phyloP scores from a whole-genome alignment of 2,113 vertebrate genomes.

The Zosterops pallidus region DNA sequence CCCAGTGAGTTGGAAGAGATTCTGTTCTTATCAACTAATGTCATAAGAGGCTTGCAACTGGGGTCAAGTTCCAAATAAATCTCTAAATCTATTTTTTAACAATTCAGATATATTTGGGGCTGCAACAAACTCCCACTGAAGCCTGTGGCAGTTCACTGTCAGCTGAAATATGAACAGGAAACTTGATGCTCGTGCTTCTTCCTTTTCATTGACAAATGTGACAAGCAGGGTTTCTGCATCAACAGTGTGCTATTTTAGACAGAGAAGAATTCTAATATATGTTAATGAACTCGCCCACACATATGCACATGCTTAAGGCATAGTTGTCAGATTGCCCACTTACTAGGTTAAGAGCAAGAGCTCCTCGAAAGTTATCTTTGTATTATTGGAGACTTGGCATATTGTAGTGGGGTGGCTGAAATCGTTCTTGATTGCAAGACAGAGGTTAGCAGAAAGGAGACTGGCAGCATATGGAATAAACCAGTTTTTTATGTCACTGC shows the following conservation, averaged over 20 bases:
- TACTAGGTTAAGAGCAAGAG: not conserved
- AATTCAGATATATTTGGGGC: not conserved
- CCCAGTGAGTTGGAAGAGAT: not conserved
- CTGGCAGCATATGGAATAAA: not conserved
- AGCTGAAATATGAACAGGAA: not conserved
- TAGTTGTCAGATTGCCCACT: not conserved
- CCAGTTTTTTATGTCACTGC: not conserved
- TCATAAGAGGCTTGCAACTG: not conserved
- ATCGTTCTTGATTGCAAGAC: not conserved
- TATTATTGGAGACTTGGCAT: not conserved
- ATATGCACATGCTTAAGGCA: not conserved
- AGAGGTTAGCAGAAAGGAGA: not conserved
- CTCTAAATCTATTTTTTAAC: not conserved
- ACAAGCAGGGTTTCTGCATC: not conserved
- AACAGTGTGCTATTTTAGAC: not conserved
- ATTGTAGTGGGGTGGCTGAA: not conserved
- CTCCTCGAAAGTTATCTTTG: not conserved
- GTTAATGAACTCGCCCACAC: constrained; percentile 31
- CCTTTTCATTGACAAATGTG: constrained; percentile 48
- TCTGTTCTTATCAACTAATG: not conserved
- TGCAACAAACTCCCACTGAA: not conserved
- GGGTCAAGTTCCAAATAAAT: not conserved
- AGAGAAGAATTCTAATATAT: not conserved
- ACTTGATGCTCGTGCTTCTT: not conserved
- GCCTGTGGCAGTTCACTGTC: not conserved